A percentile compares a stretch with the other conserved stretches of the same genome.
These are phyloP conservation scores for Laothoe populi DNA, from an alignment of 2,888 invertebrate species.

Conservation along the genomic window DNA sequence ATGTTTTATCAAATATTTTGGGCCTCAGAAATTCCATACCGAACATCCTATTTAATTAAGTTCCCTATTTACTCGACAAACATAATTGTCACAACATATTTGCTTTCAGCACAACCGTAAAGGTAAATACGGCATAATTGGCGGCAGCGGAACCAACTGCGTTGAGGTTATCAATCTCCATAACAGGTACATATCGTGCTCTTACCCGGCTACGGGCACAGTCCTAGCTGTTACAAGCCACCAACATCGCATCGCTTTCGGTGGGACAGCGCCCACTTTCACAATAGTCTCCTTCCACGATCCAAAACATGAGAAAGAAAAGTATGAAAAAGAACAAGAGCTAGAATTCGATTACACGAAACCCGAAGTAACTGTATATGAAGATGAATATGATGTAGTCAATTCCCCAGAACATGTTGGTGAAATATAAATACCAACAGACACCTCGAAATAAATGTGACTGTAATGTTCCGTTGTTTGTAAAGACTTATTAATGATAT, in stretches of 20 bases:
- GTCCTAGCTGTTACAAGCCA: slow-evolving; percentile 67
- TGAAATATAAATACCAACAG: slow-evolving; percentile 8
- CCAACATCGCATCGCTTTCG: slow-evolving; percentile 71
- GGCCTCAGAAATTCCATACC: neutral
- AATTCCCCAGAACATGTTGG: neutral
- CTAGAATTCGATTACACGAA: slow-evolving; percentile 44
- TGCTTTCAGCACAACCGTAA: slow-evolving; percentile 72
- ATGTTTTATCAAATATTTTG: neutral
- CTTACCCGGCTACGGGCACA: slow-evolving; percentile 66
- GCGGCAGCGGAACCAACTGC: slow-evolving; percentile 77
- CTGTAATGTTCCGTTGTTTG: neutral
- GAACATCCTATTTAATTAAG: neutral
- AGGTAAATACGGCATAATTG: slow-evolving; percentile 76
- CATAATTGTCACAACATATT: slow-evolving; percentile 25
- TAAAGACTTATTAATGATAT: slow-evolving; percentile 25
- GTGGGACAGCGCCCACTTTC: slow-evolving; percentile 69
- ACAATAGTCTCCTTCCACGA: slow-evolving; percentile 72
- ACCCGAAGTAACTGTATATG: slow-evolving; percentile 35
- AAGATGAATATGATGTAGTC: slow-evolving; percentile 26
- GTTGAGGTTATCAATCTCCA: slow-evolving; percentile 77
- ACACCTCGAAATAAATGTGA: slow-evolving; percentile 23
- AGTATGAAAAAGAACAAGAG: slow-evolving; percentile 38
- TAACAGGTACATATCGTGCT: slow-evolving; percentile 74
- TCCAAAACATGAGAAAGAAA: slow-evolving; percentile 71
- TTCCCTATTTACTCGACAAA: neutral